Evolutionary conservation across 2,888 invertebrate genomes (phyloP).

Genomic region (Chrysotoxum bicinctum): DNA sequence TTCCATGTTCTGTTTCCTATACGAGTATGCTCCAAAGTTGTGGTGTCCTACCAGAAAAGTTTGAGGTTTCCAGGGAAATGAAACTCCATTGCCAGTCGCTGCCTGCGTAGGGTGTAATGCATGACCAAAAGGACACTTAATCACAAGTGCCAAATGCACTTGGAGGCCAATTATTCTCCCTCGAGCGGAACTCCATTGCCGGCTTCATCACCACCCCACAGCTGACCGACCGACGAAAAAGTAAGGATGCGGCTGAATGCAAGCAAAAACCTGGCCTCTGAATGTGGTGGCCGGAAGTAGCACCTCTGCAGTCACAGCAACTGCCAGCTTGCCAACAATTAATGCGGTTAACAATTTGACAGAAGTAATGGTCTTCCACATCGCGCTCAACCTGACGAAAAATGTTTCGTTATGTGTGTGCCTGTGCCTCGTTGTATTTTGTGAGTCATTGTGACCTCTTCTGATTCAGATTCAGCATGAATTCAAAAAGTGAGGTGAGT

Average conservation of each 20-base stretch:
- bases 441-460: constrained; percentile 3
- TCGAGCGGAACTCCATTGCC: constrained; percentile 45
- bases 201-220: constrained; percentile 16
- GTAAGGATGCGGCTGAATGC: constrained; percentile 49
- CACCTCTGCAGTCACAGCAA: constrained; percentile 67
- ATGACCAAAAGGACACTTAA: constrained; percentile 71
- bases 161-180: constrained; percentile 71
- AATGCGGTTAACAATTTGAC: constrained; percentile 73
- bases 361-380: constrained; percentile 68
- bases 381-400: constrained; percentile 70
- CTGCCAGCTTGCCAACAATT: constrained; percentile 70
- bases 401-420: constrained; percentile 42
- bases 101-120: constrained; percentile 69
- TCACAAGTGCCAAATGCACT: constrained; percentile 73
- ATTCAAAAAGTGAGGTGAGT: constrained; percentile 9
- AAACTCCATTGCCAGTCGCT: constrained; percentile 24
- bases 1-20: constrained; percentile 14
- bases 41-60: constrained; percentile 66
- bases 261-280: constrained; percentile 30
- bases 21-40: constrained; percentile 25
- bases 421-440: background rate
- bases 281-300: constrained; percentile 63
- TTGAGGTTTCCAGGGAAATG: constrained; percentile 65
- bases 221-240: background rate
- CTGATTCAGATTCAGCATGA: background rate